Percentiles rank a stretch among this genome's conserved stretches.
phyloP scores from a whole-genome alignment of 2,113 vertebrate genomes.

The Vidua chalybeata region DNA sequence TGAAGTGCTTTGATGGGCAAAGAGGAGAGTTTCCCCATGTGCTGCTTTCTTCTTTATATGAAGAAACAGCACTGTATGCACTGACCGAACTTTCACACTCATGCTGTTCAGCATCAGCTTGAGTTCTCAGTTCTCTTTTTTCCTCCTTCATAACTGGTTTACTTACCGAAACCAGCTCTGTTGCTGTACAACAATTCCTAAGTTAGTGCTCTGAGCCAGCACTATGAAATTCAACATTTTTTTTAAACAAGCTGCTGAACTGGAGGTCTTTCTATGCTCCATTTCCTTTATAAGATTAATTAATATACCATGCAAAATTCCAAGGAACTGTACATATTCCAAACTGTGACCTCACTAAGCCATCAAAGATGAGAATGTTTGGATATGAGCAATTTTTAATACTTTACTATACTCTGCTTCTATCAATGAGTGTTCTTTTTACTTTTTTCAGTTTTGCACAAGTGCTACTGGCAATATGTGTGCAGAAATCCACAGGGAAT shows the following conservation, averaged over 20 bases:
- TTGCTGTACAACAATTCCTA: neutral
- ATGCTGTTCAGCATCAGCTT: slow-evolving; percentile 39
- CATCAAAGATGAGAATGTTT: neutral
- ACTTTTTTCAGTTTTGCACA: neutral
- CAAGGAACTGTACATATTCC: neutral
- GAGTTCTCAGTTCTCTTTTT: slow-evolving; percentile 35
- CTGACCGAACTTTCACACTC: slow-evolving; percentile 2
- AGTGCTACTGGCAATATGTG: neutral
- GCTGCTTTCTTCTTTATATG: slow-evolving; percentile 35
- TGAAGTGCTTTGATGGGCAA: slow-evolving; percentile 28
- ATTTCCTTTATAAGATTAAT: neutral
- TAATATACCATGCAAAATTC: neutral
- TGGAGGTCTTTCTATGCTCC: neutral
- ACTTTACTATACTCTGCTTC: neutral
- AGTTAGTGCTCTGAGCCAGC: neutral
- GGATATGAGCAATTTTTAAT: neutral
- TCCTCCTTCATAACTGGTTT: neutral
- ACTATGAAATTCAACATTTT: neutral
- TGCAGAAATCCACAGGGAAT: neutral
- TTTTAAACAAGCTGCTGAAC: neutral
- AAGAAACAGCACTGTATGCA: neutral
- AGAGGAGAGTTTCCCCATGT: slow-evolving; percentile 2
- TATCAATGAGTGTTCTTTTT: neutral
- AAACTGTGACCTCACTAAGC: neutral
- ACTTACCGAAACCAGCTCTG: neutral